Evolutionary conservation across 1,140 invertebrate species (phyloP), one percentile per base, ranked within the genome.

Genomic region (Caenorhabditis inopinata): DNA sequence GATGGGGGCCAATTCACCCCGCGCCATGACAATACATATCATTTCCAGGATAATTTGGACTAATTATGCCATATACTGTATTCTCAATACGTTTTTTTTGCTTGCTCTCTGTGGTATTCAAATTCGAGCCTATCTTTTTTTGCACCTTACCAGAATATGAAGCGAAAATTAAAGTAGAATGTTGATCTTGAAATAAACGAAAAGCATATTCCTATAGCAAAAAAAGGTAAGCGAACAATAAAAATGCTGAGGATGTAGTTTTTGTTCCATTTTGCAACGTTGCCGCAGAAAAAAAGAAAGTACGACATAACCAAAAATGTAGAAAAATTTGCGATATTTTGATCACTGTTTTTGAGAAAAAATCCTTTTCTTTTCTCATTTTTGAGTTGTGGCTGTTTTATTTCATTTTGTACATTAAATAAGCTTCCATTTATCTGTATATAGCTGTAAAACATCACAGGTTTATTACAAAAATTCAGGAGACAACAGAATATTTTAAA

Each of bases 31-130:
- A 68, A 68, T 68, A 68, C 58, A 38, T 68, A 68, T 68, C 58
- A 68, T 68, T 68, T 68, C 32, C 32, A 21, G 32, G 58, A 68
- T 68, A 68, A 68, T 68, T n/a, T 68, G 58, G 29, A 32, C 58
- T 68, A 68, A 68, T 68, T 68, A 68, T 68, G 32, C 21, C 58
- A 68, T 68, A 32, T 68, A 68, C 58, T 68, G 58, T 68, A 68
- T 68, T 42, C 58, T 18, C 29, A 68, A 68, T 68, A 68, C 58
- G 58, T 68, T 68, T 68, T 68, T 68, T 68, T 4, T 68, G 58
- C n/a, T 18, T 32, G 58, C 58, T 68, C 58, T 23, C 32, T 1
- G 58, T 68, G 32, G 35, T 32, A 38, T 42, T 68, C 27, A 68
- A 68, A 29, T 68, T 21, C 29, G 58, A 32, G 58, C 25, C 11